These are phyloP conservation scores for Actias luna DNA, from an alignment of 2,888 invertebrate species.

Conservation along the genomic window DNA sequence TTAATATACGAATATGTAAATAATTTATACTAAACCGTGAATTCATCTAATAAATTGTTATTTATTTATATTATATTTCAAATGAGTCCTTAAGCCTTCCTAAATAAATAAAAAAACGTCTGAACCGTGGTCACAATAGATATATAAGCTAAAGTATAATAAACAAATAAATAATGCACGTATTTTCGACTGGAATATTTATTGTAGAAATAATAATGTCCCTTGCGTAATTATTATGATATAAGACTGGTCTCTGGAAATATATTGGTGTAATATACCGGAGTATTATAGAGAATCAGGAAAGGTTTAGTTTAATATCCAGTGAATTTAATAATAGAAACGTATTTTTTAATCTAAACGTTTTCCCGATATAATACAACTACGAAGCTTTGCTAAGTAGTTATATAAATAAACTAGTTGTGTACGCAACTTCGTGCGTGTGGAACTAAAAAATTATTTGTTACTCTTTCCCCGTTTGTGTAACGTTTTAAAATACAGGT, in stretches of 20 bases:
- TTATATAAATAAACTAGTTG: too few species aligned
- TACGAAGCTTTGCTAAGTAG: too few species aligned
- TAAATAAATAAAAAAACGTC: neutral
- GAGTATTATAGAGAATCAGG: neutral
- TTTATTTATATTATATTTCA: too few species aligned
- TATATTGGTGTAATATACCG: neutral
- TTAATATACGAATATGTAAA: too few species aligned
- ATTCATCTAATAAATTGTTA: neutral
- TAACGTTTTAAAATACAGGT: too few species aligned
- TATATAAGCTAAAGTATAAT: neutral
- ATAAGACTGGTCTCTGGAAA: neutral
- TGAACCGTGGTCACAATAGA: neutral
- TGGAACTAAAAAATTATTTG: too few species aligned
- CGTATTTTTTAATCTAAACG: too few species aligned
- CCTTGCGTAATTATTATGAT: neutral
- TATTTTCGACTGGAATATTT: neutral
- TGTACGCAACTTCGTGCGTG: too few species aligned
- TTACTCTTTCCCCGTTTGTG: too few species aligned
- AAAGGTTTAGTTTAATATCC: neutral
- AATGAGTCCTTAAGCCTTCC: neutral
- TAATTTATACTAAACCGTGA: neutral
- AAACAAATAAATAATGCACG: constrained; percentile 9
- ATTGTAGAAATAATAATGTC: constrained; percentile 4
- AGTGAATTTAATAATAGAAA: neutral
- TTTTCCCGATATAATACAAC: too few species aligned